Percentiles rank a stretch among this genome's conserved stretches.
Conservation (phyloP, 2,797 vertebrate species). For the Pelobates cultripes region DNA sequence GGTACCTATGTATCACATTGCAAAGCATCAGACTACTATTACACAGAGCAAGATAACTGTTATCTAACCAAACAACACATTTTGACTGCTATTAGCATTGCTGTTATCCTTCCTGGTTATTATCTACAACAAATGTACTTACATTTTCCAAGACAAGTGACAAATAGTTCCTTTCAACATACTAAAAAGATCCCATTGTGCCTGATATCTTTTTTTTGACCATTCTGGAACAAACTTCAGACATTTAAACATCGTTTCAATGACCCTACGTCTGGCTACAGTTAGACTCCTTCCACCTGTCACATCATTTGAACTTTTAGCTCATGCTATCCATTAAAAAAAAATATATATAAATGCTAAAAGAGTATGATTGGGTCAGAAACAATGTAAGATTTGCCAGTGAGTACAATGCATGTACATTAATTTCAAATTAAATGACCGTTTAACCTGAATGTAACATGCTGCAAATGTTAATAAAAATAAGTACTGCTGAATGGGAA, state of each 20-base stretch:
- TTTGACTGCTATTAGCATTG: background rate
- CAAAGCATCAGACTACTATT: background rate
- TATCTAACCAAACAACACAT: background rate
- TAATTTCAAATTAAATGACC: background rate
- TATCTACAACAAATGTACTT: conserved; percentile 1
- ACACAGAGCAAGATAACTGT: background rate
- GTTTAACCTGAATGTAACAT: conserved; percentile 22
- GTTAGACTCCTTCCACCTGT: conserved; percentile 14
- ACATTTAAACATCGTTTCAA: background rate
- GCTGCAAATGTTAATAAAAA: conserved; percentile 8
- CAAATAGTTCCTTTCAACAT: background rate
- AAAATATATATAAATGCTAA: background rate
- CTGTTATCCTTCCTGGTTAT: background rate
- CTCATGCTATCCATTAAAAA: background rate
- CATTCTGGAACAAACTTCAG: background rate
- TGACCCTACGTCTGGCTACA: background rate
- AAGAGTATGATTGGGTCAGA: background rate
- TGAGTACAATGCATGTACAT: background rate
- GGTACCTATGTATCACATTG: background rate
- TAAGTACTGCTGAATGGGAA: background rate
- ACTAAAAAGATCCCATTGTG: conserved; percentile 13
- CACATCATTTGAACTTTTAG: conserved; percentile 3
- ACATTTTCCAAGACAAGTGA: background rate
- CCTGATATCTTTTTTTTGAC: background rate
- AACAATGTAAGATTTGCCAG: background rate